Evolutionary conservation across 2,113 vertebrate genomes (phyloP), one percentile per base, ranked within the genome.

Genomic region (Equus przewalskii): DNA sequence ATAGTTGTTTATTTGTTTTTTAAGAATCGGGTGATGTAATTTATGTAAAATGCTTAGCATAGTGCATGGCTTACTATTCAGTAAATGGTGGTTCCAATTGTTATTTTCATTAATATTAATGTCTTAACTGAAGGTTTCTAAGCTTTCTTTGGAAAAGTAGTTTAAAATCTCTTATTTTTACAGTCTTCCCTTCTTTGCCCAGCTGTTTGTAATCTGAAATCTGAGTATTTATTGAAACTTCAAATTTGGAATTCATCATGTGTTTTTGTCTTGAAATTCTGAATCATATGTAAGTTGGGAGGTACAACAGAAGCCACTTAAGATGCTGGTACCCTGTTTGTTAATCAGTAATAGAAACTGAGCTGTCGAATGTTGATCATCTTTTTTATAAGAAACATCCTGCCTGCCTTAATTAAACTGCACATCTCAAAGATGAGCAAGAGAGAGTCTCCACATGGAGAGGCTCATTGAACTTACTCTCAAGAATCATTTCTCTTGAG

Each of bases 131-230:
- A 92, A 87, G 87, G 41, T 94, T 90, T 89, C 56, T 94, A 90
- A 75, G 28, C 54, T 88, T 94, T 85, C 36, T 95, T 96, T 91
- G 49, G 72, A 95, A 96, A 91, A 70, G 21, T 91, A 86, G 70
- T 54, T 80, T 82, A 76, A 69, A 89, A 73, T 90, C 22, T 73
- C 28, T 76, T 92, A n/a, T 84, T 76, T 91, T 96, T 64, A 54
- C 30, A 92, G 28, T 49, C 10, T n/a, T 91, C 41, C 26, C 22
- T 79, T 21, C 67, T 94, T 90, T 76, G 21, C 44, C 33, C 54
- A 82, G 21, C 36, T 82, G 0, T 94, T 95, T 85, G 18, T 96
- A 67, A 81, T 49, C 56, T 73, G 85, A 93, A 96, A 83, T 93
- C 28, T 69, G 33, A 78, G 8, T 96, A 69, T 54, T 54, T 51